Conservation (phyloP, 2,113 vertebrate species). For the Callionymus lyra region DNA sequence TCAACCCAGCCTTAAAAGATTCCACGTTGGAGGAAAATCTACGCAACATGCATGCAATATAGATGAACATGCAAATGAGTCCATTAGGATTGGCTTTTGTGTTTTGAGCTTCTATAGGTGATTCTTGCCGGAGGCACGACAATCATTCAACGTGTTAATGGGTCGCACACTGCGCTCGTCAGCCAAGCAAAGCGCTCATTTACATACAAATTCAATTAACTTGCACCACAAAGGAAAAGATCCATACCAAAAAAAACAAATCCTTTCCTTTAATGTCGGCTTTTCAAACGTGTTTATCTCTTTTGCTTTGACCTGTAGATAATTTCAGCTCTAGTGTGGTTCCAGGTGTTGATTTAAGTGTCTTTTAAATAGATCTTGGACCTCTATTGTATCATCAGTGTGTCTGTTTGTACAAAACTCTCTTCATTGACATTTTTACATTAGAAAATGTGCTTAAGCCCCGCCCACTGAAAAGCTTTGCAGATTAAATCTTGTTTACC, state of each 20-base stretch:
- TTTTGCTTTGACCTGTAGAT: no score
- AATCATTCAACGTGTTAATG: conserved; percentile 72
- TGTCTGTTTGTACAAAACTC: no score
- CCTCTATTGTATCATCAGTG: no score
- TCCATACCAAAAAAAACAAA: conserved; percentile 44
- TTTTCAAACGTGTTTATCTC: conserved; percentile 1
- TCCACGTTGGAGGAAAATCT: conserved; percentile 13
- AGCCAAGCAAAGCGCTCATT: conserved; percentile 67
- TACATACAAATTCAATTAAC: conserved; percentile 76
- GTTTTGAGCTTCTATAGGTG: conserved; percentile 64
- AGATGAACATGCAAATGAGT: conserved; percentile 55
- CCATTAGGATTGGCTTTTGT: conserved; percentile 55
- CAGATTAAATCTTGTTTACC: no score
- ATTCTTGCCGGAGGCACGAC: conserved; percentile 63
- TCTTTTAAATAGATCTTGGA: no score
- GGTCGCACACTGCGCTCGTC: conserved; percentile 66
- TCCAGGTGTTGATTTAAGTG: no score
- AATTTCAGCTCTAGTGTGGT: no score
- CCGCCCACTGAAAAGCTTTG: no score
- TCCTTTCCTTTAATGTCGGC: conserved; percentile 53
- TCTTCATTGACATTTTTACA: no score
- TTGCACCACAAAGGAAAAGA: conserved; percentile 22
- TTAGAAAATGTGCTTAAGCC: no score
- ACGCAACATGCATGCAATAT: conserved; percentile 29
- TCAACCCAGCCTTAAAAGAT: not conserved